phyloP scores from a whole-genome alignment of 2,888 invertebrate species.

The Uropetala carovei region DNA sequence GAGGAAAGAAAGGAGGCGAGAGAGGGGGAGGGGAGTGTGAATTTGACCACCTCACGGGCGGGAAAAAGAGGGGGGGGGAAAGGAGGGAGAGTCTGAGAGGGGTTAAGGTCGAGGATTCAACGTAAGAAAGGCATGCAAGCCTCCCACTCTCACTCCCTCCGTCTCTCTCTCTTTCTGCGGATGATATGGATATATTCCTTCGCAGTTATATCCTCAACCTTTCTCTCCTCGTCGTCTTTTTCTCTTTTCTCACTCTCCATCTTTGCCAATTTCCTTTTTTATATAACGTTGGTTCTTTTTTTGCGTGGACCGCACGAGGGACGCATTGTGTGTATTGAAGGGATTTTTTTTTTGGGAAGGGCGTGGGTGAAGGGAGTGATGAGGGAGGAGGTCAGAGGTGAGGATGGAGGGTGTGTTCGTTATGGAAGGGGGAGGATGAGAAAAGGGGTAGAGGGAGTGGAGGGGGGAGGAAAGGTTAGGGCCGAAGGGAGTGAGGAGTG shows the following conservation, averaged over 20 bases:
- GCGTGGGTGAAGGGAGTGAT: neutral
- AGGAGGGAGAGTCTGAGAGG: neutral
- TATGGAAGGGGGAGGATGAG: neutral
- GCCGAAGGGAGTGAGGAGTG: neutral
- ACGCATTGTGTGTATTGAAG: constrained; percentile 19
- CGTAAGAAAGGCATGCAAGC: neutral
- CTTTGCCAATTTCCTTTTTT: neutral
- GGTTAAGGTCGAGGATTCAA: constrained; percentile 2
- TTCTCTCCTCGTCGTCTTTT: neutral
- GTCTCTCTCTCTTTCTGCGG: neutral
- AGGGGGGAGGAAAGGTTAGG: neutral
- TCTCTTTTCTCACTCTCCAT: neutral
- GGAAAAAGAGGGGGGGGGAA: neutral
- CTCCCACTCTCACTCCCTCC: neutral
- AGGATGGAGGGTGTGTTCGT: constrained; percentile 5
- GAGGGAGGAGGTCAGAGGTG: neutral
- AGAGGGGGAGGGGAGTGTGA: neutral
- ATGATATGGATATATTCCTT: constrained; percentile 14
- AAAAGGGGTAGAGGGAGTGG: neutral
- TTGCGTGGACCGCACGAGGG: constrained; percentile 10
- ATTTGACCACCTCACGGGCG: constrained; percentile 1
- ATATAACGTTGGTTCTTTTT: neutral
- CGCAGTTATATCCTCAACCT: neutral
- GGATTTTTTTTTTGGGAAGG: neutral
- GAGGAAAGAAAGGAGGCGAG: neutral